phyloP scores from a whole-genome alignment of 2,797 vertebrate genomes.

The Leptatherina wallacei region DNA sequence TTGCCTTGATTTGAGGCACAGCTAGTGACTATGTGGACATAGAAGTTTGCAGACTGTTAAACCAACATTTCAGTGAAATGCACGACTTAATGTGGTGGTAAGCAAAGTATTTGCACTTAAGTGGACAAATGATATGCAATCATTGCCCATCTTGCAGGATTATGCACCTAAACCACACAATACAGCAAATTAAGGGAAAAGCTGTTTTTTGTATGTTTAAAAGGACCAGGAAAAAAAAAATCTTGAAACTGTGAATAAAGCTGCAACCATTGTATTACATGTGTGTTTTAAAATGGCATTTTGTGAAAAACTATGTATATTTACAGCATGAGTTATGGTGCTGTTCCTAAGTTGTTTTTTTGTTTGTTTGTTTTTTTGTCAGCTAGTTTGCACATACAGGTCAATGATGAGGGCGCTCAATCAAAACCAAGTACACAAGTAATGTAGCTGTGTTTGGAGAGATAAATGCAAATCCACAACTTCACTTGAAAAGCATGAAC shows the following conservation, averaged over 20 bases:
- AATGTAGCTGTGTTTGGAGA: conserved; percentile 23
- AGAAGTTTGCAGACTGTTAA: conserved; percentile 46
- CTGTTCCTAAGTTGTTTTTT: conserved; percentile 23
- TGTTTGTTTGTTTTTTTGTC: not conserved
- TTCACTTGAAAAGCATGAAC: conserved; percentile 34
- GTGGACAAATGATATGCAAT: conserved; percentile 31
- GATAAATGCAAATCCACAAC: conserved; percentile 11
- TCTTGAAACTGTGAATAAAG: conserved; percentile 58
- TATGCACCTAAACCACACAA: conserved; percentile 18
- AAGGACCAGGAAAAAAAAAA: conserved; percentile 27
- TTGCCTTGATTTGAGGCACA: conserved; percentile 18
- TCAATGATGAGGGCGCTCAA: not conserved
- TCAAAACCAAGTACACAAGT: not conserved
- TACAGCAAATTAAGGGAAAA: not conserved
- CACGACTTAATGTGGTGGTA: conserved; percentile 36
- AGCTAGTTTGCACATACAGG: not conserved
- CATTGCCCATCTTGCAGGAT: not conserved
- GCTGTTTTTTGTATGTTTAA: conserved; percentile 1
- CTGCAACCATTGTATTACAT: conserved; percentile 15
- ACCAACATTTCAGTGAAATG: conserved; percentile 52
- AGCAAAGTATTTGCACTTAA: conserved; percentile 44
- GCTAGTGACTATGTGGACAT: not conserved
- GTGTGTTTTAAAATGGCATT: conserved; percentile 29
- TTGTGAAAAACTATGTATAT: not conserved
- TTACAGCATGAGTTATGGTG: conserved; percentile 31